phyloP scores from a whole-genome alignment of 2,888 invertebrate genomes.

The Lepetodrilus schrolli region DNA sequence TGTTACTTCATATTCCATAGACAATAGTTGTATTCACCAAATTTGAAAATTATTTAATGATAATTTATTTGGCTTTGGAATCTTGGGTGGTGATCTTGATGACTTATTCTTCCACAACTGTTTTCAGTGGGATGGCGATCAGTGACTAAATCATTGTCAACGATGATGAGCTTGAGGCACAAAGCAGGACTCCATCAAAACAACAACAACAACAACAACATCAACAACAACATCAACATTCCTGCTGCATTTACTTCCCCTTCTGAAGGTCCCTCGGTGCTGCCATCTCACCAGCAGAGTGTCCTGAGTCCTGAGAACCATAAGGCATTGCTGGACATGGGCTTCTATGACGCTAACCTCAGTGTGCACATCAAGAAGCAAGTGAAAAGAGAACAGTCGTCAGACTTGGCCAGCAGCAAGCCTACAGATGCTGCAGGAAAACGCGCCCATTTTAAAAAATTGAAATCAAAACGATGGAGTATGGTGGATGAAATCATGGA shows the following conservation, averaged over 20 bases:
- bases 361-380: background rate
- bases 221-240: constrained; percentile 8
- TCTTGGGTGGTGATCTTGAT: too few relatives aligned
- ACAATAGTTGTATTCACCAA: too few relatives aligned
- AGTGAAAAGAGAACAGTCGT: background rate
- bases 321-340: constrained; percentile 38
- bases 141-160: background rate
- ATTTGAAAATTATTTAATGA: too few relatives aligned
- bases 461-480: constrained; percentile 31
- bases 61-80: too few relatives aligned
- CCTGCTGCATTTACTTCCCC: background rate
- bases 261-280: background rate
- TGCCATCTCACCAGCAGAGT: background rate
- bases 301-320: constrained; percentile 44
- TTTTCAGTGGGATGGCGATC: background rate
- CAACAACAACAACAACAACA: constrained; percentile 24
- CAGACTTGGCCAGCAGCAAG: background rate
- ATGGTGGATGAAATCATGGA: constrained; percentile 29
- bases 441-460: constrained; percentile 46
- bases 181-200: background rate
- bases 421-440: constrained; percentile 44
- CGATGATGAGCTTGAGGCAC: background rate
- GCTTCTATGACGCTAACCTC: constrained; percentile 36
- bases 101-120: too few relatives aligned
- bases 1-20: too few relatives aligned